phyloP scores from a whole-genome alignment of 2,797 vertebrate genomes.

The Chaenodraco wilsoni region DNA sequence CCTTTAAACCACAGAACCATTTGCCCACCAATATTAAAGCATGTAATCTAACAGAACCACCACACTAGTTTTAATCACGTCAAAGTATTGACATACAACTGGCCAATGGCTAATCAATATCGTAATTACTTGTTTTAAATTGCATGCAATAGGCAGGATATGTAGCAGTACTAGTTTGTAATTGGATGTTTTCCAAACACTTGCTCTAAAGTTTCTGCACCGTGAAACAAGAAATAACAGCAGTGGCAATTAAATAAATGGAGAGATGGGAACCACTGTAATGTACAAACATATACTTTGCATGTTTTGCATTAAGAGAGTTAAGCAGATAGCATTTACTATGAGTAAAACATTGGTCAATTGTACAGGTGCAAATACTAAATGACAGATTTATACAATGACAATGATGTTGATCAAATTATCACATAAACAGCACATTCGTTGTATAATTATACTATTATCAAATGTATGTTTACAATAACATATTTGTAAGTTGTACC shows the following conservation, averaged over 20 bases:
- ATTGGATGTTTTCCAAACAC: conserved; percentile 12
- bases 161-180: conserved; percentile 14
- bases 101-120: conserved; percentile 26
- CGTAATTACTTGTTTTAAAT: conserved; percentile 49
- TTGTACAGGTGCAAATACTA: not conserved
- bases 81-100: conserved; percentile 33
- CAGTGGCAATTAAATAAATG: not conserved
- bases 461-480: not conserved
- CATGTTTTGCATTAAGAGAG: not conserved
- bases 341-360: not conserved
- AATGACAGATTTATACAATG: not conserved
- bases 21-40: conserved; percentile 5
- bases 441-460: not conserved
- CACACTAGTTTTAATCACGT: conserved; percentile 26
- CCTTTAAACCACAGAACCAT: not conserved
- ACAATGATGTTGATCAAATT: not conserved
- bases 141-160: conserved; percentile 4
- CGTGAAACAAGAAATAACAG: conserved; percentile 12
- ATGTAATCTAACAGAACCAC: not conserved
- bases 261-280: not conserved
- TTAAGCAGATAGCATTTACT: not conserved
- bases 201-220: not conserved
- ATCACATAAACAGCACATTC: not conserved
- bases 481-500: not conserved
- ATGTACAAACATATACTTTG: not conserved